phyloP scores from a whole-genome alignment of 1,140 invertebrate species.

The Tribolium madens region DNA sequence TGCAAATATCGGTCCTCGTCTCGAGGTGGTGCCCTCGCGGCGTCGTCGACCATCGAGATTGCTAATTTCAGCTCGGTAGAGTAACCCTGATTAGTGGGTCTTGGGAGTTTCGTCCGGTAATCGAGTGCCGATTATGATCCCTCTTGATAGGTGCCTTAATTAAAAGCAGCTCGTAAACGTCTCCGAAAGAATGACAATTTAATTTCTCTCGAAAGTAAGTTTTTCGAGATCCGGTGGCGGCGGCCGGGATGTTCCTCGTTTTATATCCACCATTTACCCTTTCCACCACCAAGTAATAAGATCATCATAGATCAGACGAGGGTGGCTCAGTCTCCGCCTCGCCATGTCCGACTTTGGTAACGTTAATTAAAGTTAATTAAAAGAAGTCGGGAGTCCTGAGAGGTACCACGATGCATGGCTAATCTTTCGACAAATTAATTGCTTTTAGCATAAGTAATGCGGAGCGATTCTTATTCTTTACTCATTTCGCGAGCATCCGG shows the following conservation, averaged over 20 bases:
- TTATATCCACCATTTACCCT: constrained; percentile 60
- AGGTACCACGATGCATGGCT: constrained; percentile 62
- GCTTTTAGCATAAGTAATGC: constrained; percentile 62
- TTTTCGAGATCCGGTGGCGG: constrained; percentile 56
- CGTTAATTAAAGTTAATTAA: constrained; percentile 65
- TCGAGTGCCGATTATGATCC: constrained; percentile 49
- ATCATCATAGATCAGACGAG: constrained; percentile 62
- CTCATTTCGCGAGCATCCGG: constrained; percentile 46
- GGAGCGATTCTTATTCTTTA: constrained; percentile 33
- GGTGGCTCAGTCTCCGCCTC: constrained; percentile 9
- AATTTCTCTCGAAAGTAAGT: constrained; percentile 59
- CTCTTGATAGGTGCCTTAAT: constrained; percentile 54
- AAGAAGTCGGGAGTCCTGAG: constrained; percentile 60
- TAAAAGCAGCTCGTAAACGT: constrained; percentile 53
- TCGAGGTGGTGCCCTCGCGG: constrained; percentile 44
- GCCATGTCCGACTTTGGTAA: constrained; percentile 62
- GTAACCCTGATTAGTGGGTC: constrained; percentile 51
- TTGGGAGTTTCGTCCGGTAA: constrained; percentile 5
- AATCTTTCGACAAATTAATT: constrained; percentile 65
- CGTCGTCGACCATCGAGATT: constrained; percentile 57
- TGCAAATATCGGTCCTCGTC: constrained; percentile 60
- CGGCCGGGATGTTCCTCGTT: constrained; percentile 51
- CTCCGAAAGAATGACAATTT: constrained; percentile 61
- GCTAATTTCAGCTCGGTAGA: constrained; percentile 60
- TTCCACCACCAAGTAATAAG: constrained; percentile 58